phyloP scores from a whole-genome alignment of 2,113 vertebrate species.

The Eurystomus gularis region DNA sequence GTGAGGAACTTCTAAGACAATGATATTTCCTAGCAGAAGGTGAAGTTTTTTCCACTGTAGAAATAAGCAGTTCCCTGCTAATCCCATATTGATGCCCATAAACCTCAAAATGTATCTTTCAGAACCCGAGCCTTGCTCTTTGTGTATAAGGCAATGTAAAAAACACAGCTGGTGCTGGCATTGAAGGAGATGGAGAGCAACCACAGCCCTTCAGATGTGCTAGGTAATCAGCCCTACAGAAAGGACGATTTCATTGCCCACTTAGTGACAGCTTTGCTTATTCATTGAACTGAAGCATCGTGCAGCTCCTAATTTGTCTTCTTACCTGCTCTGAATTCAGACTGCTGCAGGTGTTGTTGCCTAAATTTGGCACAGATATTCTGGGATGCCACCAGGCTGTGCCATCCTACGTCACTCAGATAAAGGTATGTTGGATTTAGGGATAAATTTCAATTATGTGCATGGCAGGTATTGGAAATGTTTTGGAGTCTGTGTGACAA shows the following conservation, averaged over 20 bases:
- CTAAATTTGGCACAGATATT: neutral
- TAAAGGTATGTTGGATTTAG: neutral
- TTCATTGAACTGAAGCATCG: neutral
- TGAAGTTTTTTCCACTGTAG: neutral
- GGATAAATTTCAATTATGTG: accelerated
- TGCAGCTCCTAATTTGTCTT: neutral
- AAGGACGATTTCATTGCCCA: neutral
- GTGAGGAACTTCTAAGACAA: neutral
- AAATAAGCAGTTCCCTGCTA: neutral
- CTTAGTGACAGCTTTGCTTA: neutral
- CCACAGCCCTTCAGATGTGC: neutral
- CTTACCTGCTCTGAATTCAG: neutral
- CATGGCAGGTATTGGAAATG: neutral
- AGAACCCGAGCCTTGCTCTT: neutral
- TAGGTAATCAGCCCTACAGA: neutral
- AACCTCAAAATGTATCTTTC: neutral
- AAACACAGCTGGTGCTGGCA: neutral
- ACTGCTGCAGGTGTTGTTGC: neutral
- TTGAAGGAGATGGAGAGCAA: neutral
- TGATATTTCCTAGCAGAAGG: neutral
- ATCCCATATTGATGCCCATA: neutral
- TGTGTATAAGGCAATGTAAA: accelerated
- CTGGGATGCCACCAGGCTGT: neutral
- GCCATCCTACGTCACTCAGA: neutral
- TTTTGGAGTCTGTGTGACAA: neutral